A percentile compares a stretch with the other conserved stretches of the same genome.
Conservation (phyloP, 1,140 invertebrate genomes). For the Cardiocondyla obscurior region DNA sequence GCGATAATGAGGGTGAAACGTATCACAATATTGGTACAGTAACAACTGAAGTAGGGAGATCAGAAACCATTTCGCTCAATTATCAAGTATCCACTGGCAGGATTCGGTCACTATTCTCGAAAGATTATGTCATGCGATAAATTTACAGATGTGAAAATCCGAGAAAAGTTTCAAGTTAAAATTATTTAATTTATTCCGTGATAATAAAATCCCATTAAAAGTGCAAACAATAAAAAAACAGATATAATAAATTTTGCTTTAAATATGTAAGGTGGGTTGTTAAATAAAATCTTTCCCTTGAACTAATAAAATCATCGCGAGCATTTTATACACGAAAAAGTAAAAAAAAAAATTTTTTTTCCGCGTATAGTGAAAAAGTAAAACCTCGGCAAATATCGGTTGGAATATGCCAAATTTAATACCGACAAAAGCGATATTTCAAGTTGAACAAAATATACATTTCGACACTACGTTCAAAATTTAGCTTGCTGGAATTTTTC, state of each 20-base stretch:
- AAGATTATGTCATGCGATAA: background rate
- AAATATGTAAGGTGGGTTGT: no score
- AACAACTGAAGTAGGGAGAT: background rate
- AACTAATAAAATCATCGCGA: background rate
- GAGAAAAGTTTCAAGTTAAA: background rate
- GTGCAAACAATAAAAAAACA: background rate
- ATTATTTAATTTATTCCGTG: background rate
- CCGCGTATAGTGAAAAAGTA: background rate
- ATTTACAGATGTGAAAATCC: background rate
- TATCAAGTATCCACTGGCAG: background rate
- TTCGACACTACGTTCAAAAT: conserved; percentile 31
- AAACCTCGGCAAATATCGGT: background rate
- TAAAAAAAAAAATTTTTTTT: background rate
- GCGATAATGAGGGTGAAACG: conserved; percentile 35
- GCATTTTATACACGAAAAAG: background rate
- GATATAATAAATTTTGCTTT: background rate
- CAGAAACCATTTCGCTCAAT: background rate
- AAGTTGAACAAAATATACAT: conserved; percentile 14
- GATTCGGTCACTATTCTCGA: background rate
- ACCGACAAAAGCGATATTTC: conserved; percentile 22
- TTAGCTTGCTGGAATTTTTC: background rate
- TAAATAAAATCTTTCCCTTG: background rate
- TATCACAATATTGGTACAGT: conserved; percentile 38
- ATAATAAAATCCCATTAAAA: background rate
- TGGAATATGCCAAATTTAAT: conserved; percentile 31